A percentile compares a stretch with the other conserved stretches of the same genome.
These are phyloP conservation scores for Chelonus insularis DNA, from an alignment of 1,140 invertebrate species.

Conservation along the genomic window DNA sequence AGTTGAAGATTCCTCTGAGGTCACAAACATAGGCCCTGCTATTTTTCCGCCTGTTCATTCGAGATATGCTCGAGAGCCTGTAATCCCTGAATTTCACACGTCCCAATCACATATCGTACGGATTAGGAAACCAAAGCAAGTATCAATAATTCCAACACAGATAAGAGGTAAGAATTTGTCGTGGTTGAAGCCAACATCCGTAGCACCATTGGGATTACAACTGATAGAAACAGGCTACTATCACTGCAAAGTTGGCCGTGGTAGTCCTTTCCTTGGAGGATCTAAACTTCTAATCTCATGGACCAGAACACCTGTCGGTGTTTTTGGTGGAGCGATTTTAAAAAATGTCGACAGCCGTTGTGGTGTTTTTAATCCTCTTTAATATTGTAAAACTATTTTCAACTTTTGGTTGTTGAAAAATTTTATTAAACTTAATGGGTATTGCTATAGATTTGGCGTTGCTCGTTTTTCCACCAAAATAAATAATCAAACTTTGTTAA, in stretches of 20 bases:
- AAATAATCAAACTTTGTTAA: too few relatives aligned
- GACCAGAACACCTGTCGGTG: slow-evolving; percentile 60
- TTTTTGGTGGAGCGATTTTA: slow-evolving; percentile 64
- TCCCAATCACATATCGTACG: not conserved
- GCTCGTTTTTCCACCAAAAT: too few relatives aligned
- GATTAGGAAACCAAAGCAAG: not conserved
- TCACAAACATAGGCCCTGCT: not conserved
- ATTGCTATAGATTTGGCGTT: too few relatives aligned
- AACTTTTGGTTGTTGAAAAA: too few relatives aligned
- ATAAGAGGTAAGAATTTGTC: not conserved
- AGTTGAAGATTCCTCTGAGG: not conserved
- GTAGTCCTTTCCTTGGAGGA: slow-evolving; percentile 57
- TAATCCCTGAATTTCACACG: not conserved
- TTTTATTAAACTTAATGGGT: too few relatives aligned
- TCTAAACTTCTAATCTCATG: slow-evolving; percentile 60
- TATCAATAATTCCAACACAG: not conserved
- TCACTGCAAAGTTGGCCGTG: slow-evolving; percentile 57
- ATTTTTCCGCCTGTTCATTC: not conserved
- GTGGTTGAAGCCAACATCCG: not conserved
- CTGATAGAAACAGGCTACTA: slow-evolving; percentile 56
- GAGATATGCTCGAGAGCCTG: not conserved
- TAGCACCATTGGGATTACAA: slow-evolving; percentile 53
- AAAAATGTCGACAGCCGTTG: slow-evolving; percentile 58
- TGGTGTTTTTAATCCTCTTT: slow-evolving; percentile 53
- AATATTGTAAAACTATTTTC: too few relatives aligned